A percentile compares a stretch with the other conserved stretches of the same genome.
Conservation (phyloP, 2,888 invertebrate genomes). For the Smittia sp. region DNA sequence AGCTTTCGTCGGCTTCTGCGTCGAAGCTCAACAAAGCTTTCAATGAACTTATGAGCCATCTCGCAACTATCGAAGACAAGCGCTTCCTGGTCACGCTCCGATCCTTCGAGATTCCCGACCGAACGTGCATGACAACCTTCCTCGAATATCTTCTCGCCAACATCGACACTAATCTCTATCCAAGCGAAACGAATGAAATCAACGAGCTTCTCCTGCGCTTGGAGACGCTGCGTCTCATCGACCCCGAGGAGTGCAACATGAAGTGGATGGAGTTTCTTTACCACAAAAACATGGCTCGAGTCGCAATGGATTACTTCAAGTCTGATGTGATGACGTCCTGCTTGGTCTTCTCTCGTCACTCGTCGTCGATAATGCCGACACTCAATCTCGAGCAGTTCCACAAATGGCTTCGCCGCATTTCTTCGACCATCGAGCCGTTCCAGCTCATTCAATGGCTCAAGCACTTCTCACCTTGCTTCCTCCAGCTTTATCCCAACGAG, state of each 20-base stretch:
- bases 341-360: constrained; percentile 52
- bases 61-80: constrained; percentile 48
- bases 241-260: constrained; percentile 51
- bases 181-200: constrained; percentile 49
- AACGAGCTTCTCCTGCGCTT: constrained; percentile 51
- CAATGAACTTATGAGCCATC: constrained; percentile 45
- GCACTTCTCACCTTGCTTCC: constrained; percentile 50
- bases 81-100: constrained; percentile 49
- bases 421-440: constrained; percentile 49
- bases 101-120: constrained; percentile 48
- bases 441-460: constrained; percentile 51
- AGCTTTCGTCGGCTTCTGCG: constrained; percentile 46
- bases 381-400: constrained; percentile 48
- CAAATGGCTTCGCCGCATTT: constrained; percentile 49
- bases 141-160: constrained; percentile 48
- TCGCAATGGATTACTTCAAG: constrained; percentile 49
- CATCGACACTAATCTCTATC: constrained; percentile 45
- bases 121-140: constrained; percentile 47
- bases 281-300: constrained; percentile 49
- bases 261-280: constrained; percentile 53
- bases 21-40: constrained; percentile 46
- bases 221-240: constrained; percentile 51
- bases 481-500: constrained; percentile 50
- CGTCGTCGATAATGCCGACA: constrained; percentile 48
- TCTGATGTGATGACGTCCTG: constrained; percentile 50